Conservation (phyloP, 1,140 invertebrate genomes). For the Neomicropteryx cornuta region DNA sequence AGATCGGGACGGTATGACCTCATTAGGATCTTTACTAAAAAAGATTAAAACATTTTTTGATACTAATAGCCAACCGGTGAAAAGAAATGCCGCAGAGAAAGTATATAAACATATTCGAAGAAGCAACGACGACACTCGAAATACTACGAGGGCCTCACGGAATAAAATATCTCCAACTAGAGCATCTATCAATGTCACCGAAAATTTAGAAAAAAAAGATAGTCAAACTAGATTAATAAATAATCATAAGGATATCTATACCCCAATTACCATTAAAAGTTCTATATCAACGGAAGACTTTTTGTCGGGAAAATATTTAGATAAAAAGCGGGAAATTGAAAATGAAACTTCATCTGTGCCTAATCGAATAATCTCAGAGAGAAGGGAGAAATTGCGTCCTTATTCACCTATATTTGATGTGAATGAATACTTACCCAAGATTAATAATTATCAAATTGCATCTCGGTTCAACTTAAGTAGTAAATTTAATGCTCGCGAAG, state of each 20-base stretch:
- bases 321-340: constrained; percentile 5
- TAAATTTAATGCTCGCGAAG: no score
- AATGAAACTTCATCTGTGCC: constrained; percentile 4
- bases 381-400: constrained; percentile 7
- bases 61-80: constrained; percentile 21
- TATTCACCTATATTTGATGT: constrained; percentile 22
- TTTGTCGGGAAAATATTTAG: constrained; percentile 15
- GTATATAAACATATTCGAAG: constrained; percentile 30
- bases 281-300: constrained; percentile 26
- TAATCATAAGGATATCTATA: constrained; percentile 30
- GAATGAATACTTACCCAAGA: constrained; percentile 23
- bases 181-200: constrained; percentile 24
- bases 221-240: constrained; percentile 28
- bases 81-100: constrained; percentile 18
- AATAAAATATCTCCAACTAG: constrained; percentile 13
- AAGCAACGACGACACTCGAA: constrained; percentile 21
- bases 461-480: no score
- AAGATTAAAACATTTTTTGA: constrained; percentile 16
- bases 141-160: constrained; percentile 11
- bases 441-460: constrained; percentile 27
- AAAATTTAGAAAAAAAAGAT: constrained; percentile 26
- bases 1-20: constrained; percentile 27
- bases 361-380: constrained; percentile 9
- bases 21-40: constrained; percentile 20
- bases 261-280: constrained; percentile 27